Percentiles rank a stretch among this genome's conserved stretches.
Evolutionary conservation across 2,888 invertebrate genomes (phyloP).

Genomic region (Rhopalosiphum nymphaeae): DNA sequence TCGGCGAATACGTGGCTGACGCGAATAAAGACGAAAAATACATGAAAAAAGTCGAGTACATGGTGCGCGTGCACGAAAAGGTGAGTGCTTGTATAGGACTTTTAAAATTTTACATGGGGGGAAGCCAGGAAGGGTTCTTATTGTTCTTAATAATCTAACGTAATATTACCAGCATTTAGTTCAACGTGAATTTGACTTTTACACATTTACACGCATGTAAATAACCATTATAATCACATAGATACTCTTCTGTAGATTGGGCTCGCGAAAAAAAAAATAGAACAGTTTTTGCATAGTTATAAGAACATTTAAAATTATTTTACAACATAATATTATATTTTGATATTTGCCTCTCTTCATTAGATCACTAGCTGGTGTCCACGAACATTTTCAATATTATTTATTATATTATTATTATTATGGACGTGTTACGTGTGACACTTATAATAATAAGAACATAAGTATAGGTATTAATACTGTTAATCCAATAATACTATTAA

Average conservation of each 20-base stretch:
- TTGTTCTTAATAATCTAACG: not conserved
- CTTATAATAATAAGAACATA: too few relatives aligned
- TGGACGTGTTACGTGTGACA: too few relatives aligned
- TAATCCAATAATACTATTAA: too few relatives aligned
- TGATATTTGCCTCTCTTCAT: not conserved
- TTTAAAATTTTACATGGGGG: not conserved
- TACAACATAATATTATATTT: not conserved
- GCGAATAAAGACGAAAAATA: slow-evolving; percentile 82
- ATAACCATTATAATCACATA: not conserved
- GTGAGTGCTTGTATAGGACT: slow-evolving; percentile 71
- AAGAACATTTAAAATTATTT: not conserved
- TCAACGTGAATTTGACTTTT: not conserved
- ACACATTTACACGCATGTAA: not conserved
- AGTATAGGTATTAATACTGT: too few relatives aligned
- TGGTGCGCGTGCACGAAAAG: slow-evolving; percentile 77
- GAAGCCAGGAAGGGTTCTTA: too few relatives aligned
- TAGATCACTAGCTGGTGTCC: not conserved
- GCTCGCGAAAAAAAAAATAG: not conserved
- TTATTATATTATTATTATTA: too few relatives aligned
- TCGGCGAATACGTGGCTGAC: slow-evolving; percentile 88
- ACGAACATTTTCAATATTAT: not conserved
- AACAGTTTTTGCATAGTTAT: not conserved
- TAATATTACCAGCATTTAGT: not conserved
- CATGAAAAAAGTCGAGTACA: slow-evolving; percentile 76
- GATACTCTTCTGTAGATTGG: not conserved